Percentiles rank a stretch among this genome's conserved stretches.
These are phyloP conservation scores for Oscheius myriophilus DNA, from an alignment of 2,888 invertebrate genomes.

Conservation along the genomic window DNA sequence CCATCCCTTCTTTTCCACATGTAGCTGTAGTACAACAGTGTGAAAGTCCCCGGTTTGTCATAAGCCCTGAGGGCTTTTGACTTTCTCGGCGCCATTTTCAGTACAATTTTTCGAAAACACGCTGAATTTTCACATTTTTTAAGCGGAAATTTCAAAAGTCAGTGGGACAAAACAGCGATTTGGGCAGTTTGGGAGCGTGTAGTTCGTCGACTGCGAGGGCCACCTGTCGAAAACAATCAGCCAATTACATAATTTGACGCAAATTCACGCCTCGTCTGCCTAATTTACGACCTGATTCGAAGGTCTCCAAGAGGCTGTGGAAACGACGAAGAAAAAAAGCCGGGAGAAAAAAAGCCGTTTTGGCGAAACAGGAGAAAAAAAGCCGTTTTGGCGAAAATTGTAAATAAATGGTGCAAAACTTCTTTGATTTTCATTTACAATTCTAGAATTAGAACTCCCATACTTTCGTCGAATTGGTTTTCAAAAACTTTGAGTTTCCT, in stretches of 20 bases:
- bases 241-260: slow-evolving; percentile 47
- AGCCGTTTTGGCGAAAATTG: too few species aligned
- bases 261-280: background rate
- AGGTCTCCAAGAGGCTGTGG: background rate
- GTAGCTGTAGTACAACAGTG: slow-evolving; percentile 67
- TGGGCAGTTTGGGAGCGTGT: background rate
- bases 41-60: slow-evolving; percentile 57
- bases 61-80: slow-evolving; percentile 46
- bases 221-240: slow-evolving; percentile 53
- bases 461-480: too few species aligned
- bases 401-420: too few species aligned
- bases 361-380: too few species aligned
- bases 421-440: too few species aligned
- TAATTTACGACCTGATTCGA: background rate
- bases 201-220: slow-evolving; percentile 22
- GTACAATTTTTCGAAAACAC: background rate
- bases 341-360: too few species aligned
- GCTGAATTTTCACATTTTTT: background rate
- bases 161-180: background rate
- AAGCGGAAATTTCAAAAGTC: background rate
- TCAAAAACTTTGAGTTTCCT: too few species aligned
- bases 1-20: slow-evolving; percentile 68
- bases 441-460: too few species aligned
- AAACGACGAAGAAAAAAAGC: background rate
- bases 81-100: slow-evolving; percentile 6